Evolutionary conservation across 2,888 invertebrate species (phyloP).

Genomic region (Nemurella pictetii): DNA sequence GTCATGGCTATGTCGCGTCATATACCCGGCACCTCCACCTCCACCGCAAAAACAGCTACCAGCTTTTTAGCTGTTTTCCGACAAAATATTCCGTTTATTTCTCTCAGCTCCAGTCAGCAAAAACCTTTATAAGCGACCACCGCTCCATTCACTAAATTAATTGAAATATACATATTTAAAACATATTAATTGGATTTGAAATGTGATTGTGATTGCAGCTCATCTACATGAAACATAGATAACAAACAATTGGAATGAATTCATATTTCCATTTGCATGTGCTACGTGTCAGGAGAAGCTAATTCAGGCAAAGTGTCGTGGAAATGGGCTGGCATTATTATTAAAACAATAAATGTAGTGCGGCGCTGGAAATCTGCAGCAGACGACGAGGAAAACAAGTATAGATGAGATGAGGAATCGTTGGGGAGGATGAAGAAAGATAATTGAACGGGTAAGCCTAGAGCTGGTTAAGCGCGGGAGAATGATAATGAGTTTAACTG

Average conservation of each 20-base stretch:
- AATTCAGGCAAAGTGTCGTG: background rate
- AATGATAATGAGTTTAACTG: slow-evolving; percentile 25
- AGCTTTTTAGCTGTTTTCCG: background rate
- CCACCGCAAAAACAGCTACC: background rate
- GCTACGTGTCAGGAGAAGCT: background rate
- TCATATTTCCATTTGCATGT: slow-evolving; percentile 26
- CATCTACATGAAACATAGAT: slow-evolving; percentile 24
- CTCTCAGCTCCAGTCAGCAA: background rate
- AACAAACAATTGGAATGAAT: slow-evolving; percentile 17
- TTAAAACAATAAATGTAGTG: background rate
- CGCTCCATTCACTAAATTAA: slow-evolving; percentile 1
- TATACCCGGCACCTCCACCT: slow-evolving; percentile 1
- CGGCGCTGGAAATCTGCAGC: background rate
- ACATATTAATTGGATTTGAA: slow-evolving; percentile 26
- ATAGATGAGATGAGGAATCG: background rate
- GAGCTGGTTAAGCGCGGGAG: background rate
- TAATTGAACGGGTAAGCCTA: background rate
- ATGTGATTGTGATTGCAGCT: slow-evolving; percentile 22
- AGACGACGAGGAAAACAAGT: background rate
- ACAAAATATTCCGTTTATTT: slow-evolving; percentile 6
- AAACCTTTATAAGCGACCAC: background rate
- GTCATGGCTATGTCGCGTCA: background rate
- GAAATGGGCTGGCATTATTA: background rate
- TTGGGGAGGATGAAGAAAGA: background rate
- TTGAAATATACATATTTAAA: slow-evolving; percentile 23